Conservation (phyloP, 2,888 invertebrate genomes). For the Rhimphoctona megacephalus region DNA sequence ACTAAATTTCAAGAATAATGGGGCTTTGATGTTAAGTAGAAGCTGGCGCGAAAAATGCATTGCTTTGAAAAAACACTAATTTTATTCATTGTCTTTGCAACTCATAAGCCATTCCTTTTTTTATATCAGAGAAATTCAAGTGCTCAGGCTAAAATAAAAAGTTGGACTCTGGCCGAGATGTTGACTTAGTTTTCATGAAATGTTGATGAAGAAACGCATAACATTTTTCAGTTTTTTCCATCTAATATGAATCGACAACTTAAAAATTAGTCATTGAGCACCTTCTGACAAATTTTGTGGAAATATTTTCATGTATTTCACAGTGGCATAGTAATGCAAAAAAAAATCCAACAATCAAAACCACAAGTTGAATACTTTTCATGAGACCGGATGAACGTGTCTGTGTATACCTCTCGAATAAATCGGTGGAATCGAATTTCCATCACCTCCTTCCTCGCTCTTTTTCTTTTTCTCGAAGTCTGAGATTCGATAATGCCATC, state of each 20-base stretch:
- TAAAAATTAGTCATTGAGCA: neutral
- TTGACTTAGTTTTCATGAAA: neutral
- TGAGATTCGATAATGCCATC: constrained; percentile 67
- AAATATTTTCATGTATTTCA: constrained; percentile 27
- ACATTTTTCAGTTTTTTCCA: neutral
- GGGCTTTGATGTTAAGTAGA: neutral
- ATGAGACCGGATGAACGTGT: constrained; percentile 61
- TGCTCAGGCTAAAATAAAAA: no score
- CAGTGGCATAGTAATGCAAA: neutral
- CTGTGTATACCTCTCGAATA: constrained; percentile 23
- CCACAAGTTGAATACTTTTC: constrained; percentile 34
- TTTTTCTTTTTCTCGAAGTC: constrained; percentile 32
- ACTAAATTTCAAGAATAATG: neutral
- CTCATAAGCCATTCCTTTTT: neutral
- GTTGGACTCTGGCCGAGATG: neutral
- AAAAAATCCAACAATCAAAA: constrained; percentile 54
- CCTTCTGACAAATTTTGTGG: neutral
- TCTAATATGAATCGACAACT: no score
- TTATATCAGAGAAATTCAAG: neutral
- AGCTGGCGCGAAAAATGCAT: neutral
- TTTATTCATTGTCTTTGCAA: no score
- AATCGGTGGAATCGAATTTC: constrained; percentile 63
- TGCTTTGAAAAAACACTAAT: no score
- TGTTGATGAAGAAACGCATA: neutral
- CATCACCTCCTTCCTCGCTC: constrained; percentile 39